Evolutionary conservation across 2,888 invertebrate genomes (phyloP), one percentile per base, ranked within the genome.

Genomic region (Clostera curtula): DNA sequence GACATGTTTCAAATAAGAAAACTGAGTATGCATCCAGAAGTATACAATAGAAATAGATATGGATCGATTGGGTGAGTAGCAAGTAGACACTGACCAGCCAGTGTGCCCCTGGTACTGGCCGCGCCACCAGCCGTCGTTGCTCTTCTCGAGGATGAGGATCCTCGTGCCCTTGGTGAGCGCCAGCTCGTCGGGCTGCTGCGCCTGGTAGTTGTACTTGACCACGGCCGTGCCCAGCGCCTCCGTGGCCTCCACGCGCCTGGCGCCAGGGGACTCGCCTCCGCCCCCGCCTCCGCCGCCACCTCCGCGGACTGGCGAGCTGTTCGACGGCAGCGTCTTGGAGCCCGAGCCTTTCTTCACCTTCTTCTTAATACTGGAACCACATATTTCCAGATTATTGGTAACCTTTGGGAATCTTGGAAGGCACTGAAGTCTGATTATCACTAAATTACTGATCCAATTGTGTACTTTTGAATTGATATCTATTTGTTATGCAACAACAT

Each of bases 121-220:
- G 59, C 97, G 89, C 99, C 99, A 99, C 99, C 99, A 99, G 36
- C 95, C 97, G 77, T 99, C 99, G 50, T 97, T 97, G 56, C 97
- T 97, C 83, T 98, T 98, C 82, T 99, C 98, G 43, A 98, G 85
- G 45, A 99, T 98, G 37, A 94, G 88, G 48, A 99, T 96, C 52
- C 94, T 86, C 30, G 96, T 96, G 49, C 97, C 98, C 85, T 98
- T 99, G 21, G 93, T 91, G 40, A 99, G 87, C 1, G 96, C 92
- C 29, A 99, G 85, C 72, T 99, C 99, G 64, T 99, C 99, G 1
- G 95, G 90, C 74, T 98, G 96, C 80, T 96, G 96, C 21, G 98
- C 97, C 58, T 82, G 80, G 75, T 95, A 95, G 80, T 94, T 95
- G 82, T 97, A 99, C 83, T 98, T 98, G 50, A 97, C 98, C 31